These are phyloP conservation scores for Halcyon badia DNA, from an alignment of 2,797 vertebrate genomes.

Conservation along the genomic window DNA sequence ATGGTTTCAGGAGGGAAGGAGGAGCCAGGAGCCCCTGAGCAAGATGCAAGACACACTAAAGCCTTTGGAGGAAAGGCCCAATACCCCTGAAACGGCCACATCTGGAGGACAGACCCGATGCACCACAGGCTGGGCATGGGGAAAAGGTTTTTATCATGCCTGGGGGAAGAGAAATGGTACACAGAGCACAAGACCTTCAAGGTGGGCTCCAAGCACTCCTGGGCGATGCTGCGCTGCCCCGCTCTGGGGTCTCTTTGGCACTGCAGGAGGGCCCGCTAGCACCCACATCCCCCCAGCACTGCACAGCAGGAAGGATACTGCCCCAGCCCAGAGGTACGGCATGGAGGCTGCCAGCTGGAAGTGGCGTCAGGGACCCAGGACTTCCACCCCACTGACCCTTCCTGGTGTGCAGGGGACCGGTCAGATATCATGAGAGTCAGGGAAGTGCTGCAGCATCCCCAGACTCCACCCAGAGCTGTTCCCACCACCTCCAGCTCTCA, in stretches of 20 bases:
- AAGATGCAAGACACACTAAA: not conserved
- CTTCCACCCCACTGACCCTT: not conserved
- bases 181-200: not conserved
- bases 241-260: slow-evolving; percentile 14
- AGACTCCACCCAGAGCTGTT: not conserved
- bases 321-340: not conserved
- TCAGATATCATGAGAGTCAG: not conserved
- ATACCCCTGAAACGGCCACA: not conserved
- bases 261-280: not conserved
- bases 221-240: accelerated
- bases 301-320: accelerated
- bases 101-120: not conserved
- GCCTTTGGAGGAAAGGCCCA: not conserved
- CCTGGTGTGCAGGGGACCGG: not conserved
- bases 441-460: not conserved
- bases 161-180: not conserved
- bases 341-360: not conserved
- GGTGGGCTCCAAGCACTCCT: not conserved
- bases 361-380: not conserved
- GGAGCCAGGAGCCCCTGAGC: not conserved
- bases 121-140: not conserved
- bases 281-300: not conserved
- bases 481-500: not conserved
- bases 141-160: not conserved
- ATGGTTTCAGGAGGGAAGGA: not conserved